Evolutionary conservation across 1,140 invertebrate species (phyloP).

Genomic region (Zaprionus taronus): DNA sequence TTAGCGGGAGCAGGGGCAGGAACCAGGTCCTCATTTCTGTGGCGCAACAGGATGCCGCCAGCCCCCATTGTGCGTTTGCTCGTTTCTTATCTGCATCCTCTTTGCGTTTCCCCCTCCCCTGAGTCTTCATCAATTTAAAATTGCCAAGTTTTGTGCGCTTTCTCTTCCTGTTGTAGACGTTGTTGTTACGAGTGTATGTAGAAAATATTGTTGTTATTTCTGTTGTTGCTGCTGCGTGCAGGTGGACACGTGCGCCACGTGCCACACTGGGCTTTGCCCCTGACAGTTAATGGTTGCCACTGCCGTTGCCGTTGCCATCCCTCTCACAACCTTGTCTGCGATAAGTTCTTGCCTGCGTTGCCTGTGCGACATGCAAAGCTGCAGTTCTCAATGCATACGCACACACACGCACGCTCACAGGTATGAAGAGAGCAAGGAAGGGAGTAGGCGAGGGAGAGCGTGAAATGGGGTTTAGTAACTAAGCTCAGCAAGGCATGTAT

Average conservation of each 20-base stretch:
- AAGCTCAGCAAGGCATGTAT: not conserved
- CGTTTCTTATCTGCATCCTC: constrained; percentile 29
- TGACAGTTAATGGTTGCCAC: constrained; percentile 26
- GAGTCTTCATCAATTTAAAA: constrained; percentile 38
- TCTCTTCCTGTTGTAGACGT: not conserved
- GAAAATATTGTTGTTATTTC: constrained; percentile 7
- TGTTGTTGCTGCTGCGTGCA: constrained; percentile 16
- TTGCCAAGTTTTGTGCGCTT: constrained; percentile 28
- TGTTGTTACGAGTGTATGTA: constrained; percentile 12
- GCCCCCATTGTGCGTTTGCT: constrained; percentile 20
- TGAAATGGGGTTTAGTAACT: not conserved
- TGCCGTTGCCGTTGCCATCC: not conserved
- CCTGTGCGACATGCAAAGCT: constrained; percentile 46
- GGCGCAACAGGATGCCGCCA: constrained; percentile 13
- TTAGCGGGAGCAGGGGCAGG: not conserved
- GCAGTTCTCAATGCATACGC: constrained; percentile 41
- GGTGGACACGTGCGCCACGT: constrained; percentile 45
- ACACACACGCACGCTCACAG: not conserved
- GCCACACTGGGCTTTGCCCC: constrained; percentile 19
- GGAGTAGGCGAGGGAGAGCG: not conserved
- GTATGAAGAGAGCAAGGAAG: not conserved
- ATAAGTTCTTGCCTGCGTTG: constrained; percentile 8
- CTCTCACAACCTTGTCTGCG: not conserved
- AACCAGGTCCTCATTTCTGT: constrained; percentile 26
- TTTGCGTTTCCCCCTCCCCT: constrained; percentile 6